Evolutionary conservation across 2,888 invertebrate genomes (phyloP).

Genomic region (Portevinia maculata): DNA sequence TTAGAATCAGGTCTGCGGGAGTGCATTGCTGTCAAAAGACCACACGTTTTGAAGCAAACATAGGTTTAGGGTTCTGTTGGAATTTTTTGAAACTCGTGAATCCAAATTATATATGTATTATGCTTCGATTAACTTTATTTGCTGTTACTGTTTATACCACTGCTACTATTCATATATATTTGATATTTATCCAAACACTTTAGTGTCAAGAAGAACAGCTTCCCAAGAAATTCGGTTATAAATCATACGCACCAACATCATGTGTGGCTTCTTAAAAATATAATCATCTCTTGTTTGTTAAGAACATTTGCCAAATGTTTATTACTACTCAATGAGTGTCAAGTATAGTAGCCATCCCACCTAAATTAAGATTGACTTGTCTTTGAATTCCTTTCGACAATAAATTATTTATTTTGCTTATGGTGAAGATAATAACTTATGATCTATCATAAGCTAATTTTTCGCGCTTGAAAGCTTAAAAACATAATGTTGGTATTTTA

Average conservation of each 20-base stretch:
- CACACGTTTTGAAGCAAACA: too few species aligned
- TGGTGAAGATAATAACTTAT: slow-evolving; percentile 3
- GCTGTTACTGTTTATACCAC: too few species aligned
- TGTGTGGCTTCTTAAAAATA: neutral
- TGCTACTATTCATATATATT: too few species aligned
- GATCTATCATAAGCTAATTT: slow-evolving; percentile 2
- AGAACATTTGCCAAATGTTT: neutral
- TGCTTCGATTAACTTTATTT: too few species aligned
- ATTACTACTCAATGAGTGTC: neutral
- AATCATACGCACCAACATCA: neutral
- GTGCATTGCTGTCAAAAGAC: too few species aligned
- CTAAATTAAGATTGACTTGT: neutral
- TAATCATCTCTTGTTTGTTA: neutral
- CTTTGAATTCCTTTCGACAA: neutral
- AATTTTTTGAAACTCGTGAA: too few species aligned
- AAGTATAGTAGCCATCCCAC: neutral
- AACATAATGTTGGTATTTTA: neutral
- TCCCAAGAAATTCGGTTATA: neutral
- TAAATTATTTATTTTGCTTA: neutral
- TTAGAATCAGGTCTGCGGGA: too few species aligned
- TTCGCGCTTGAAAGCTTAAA: slow-evolving; percentile 4
- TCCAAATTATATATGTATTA: too few species aligned
- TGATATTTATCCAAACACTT: too few species aligned
- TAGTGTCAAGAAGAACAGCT: too few species aligned
- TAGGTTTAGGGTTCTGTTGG: too few species aligned